These are phyloP conservation scores for Colletes gigas DNA, from an alignment of 1,140 invertebrate species.

Conservation along the genomic window DNA sequence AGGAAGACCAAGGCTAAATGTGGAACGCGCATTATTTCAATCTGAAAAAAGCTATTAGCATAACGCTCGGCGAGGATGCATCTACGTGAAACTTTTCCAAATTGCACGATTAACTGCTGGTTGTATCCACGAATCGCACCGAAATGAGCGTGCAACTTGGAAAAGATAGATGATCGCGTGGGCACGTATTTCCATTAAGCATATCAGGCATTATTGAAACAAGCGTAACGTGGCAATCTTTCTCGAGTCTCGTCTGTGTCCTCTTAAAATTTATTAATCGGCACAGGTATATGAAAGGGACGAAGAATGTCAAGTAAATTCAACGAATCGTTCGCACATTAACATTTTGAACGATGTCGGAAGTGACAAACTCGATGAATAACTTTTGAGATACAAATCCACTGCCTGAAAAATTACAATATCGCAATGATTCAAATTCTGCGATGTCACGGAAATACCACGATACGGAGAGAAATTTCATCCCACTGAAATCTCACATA, in stretches of 20 bases:
- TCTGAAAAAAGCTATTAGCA: background rate
- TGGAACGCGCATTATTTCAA: background rate
- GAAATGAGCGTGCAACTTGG: background rate
- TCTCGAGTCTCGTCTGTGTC: background rate
- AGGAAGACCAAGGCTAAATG: background rate
- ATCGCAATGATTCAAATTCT: background rate
- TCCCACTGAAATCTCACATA: too few species aligned
- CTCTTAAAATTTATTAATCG: slow-evolving; percentile 29
- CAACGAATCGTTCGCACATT: background rate
- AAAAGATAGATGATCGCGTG: background rate
- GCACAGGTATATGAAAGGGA: background rate
- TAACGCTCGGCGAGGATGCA: background rate
- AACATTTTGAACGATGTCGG: slow-evolving; percentile 21
- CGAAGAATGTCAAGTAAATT: slow-evolving; percentile 20
- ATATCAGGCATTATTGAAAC: background rate
- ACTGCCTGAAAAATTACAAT: background rate
- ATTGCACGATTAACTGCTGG: background rate
- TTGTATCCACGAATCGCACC: too few species aligned
- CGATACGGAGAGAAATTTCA: too few species aligned
- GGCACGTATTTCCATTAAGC: background rate
- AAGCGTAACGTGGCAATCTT: background rate
- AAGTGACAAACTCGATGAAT: background rate
- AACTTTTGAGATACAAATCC: background rate
- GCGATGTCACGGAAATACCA: too few species aligned
- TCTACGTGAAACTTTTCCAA: background rate